phyloP scores from a whole-genome alignment of 2,113 vertebrate species.

The Petrocephalus microphthalmus region DNA sequence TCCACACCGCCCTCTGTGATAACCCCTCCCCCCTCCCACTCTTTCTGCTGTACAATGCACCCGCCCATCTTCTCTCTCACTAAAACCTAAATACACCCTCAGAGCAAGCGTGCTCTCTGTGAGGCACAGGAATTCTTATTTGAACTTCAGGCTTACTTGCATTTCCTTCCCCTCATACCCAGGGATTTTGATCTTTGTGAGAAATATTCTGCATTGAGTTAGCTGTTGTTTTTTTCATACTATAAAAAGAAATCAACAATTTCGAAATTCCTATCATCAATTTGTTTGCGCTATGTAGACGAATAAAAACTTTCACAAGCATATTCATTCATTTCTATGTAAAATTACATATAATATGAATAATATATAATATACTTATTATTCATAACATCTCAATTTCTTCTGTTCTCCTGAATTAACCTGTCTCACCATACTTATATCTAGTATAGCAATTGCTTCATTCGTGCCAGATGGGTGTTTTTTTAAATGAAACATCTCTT shows the following conservation, averaged over 20 bases:
- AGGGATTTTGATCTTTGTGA: constrained; percentile 39
- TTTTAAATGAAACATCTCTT: not conserved
- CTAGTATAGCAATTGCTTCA: not conserved
- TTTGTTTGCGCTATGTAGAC: not conserved
- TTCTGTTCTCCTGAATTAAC: not conserved
- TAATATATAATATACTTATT: not conserved
- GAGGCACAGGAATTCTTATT: not conserved
- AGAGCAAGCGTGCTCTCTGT: not conserved
- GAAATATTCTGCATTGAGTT: not conserved
- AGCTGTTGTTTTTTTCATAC: not conserved
- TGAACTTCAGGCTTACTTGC: not conserved
- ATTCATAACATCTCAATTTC: not conserved
- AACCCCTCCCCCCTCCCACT: constrained; percentile 18
- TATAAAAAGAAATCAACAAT: not conserved
- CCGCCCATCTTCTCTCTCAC: not conserved
- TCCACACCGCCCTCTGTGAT: constrained; percentile 33
- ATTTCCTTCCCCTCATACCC: constrained; percentile 12
- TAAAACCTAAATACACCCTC: not conserved
- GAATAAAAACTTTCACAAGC: not conserved
- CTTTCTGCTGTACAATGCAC: constrained; percentile 10
- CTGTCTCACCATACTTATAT: not conserved
- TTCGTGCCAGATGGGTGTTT: not conserved
- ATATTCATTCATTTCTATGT: not conserved
- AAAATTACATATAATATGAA: not conserved
- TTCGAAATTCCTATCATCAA: not conserved